Conservation (phyloP, 2,888 invertebrate genomes). For the Dichetophora obliterata region DNA sequence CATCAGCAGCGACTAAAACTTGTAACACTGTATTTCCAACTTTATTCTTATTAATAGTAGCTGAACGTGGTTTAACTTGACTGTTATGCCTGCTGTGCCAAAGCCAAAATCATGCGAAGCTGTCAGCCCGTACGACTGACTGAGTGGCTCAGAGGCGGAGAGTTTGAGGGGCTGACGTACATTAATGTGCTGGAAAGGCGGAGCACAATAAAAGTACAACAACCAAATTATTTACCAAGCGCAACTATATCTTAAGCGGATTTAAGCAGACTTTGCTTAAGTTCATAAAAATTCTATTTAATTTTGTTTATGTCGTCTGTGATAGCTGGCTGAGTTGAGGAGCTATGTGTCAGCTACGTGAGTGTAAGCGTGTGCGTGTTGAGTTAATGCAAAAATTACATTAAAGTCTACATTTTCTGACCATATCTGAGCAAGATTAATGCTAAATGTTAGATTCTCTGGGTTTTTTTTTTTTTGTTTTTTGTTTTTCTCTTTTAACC, state of each 20-base stretch:
- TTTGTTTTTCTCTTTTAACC: background rate
- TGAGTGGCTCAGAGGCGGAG: background rate
- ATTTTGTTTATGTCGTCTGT: background rate
- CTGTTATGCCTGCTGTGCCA: background rate
- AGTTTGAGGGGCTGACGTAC: background rate
- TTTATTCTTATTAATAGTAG: constrained; percentile 28
- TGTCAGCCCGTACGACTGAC: background rate
- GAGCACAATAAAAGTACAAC: background rate
- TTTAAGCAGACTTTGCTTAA: constrained; percentile 17
- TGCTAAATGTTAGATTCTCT: background rate
- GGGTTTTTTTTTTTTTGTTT: background rate
- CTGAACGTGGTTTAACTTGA: constrained; percentile 1
- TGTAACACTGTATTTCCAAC: constrained; percentile 13
- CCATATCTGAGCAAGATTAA: constrained; percentile 23
- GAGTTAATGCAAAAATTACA: constrained; percentile 32
- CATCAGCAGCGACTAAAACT: background rate
- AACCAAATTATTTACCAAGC: background rate
- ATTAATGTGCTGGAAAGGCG: constrained; percentile 13
- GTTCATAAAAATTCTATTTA: constrained; percentile 30
- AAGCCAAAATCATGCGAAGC: background rate
- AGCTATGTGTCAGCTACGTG: background rate
- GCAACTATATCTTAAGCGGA: constrained; percentile 6
- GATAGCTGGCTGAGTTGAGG: background rate
- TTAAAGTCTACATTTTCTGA: constrained; percentile 15
- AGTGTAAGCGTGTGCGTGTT: background rate